Evolutionary conservation across 2,888 invertebrate genomes (phyloP).

Genomic region (Portevinia maculata): DNA sequence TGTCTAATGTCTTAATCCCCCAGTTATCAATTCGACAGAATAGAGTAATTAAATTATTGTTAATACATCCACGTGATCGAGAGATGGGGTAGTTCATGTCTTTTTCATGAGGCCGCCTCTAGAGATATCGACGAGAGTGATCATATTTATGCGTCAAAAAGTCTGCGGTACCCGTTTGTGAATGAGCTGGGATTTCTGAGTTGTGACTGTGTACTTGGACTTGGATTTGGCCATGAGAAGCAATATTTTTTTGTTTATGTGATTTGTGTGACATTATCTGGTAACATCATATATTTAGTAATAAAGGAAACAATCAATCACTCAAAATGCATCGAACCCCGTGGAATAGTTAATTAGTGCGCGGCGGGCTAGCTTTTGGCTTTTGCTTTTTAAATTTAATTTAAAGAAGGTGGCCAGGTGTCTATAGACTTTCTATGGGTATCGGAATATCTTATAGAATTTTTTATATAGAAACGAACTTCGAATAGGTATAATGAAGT

Average conservation of each 20-base stretch:
- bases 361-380: constrained; percentile 11
- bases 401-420: constrained; percentile 71
- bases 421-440: constrained; percentile 37
- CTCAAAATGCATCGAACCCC: constrained; percentile 47
- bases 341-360: constrained; percentile 58
- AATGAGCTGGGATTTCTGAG: constrained; percentile 17
- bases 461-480: too few relatives aligned
- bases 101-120: constrained; percentile 56
- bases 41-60: constrained; percentile 74
- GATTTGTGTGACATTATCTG: constrained; percentile 73
- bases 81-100: constrained; percentile 26
- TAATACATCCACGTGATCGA: constrained; percentile 70
- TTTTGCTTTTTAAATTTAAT: constrained; percentile 50
- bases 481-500: too few relatives aligned
- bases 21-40: constrained; percentile 72
- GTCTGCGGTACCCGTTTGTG: constrained; percentile 72
- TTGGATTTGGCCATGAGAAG: constrained; percentile 58
- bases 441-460: not conserved
- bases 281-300: constrained; percentile 67
- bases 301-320: constrained; percentile 71
- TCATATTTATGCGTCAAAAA: constrained; percentile 73
- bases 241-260: constrained; percentile 36
- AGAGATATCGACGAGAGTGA: constrained; percentile 63
- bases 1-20: constrained; percentile 74
- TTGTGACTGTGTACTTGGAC: not conserved